A percentile compares a stretch with the other conserved stretches of the same genome.
These are phyloP conservation scores for Athripsodes cinereus DNA, from an alignment of 2,888 invertebrate genomes.

Conservation along the genomic window DNA sequence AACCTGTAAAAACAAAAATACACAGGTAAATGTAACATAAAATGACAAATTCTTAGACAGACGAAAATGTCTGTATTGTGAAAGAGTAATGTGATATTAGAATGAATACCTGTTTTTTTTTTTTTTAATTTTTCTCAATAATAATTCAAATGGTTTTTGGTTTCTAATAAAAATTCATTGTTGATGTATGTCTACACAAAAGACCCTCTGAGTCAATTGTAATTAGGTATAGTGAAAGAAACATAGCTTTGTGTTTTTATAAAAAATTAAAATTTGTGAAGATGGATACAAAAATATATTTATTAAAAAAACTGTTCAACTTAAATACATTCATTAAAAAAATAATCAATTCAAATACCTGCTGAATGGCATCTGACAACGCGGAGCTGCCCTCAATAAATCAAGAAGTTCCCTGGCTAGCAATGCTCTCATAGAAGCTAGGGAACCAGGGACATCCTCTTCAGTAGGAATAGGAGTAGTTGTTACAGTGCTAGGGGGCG, in stretches of 20 bases:
- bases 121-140: not conserved
- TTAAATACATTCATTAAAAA: not conserved
- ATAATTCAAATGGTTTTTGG: too few relatives aligned
- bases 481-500: slow-evolving; percentile 4
- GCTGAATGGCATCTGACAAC: slow-evolving; percentile 69
- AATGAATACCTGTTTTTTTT: too few relatives aligned
- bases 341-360: slow-evolving; percentile 34
- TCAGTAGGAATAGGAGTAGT: slow-evolving; percentile 12
- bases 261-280: too few relatives aligned
- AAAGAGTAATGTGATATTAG: not conserved
- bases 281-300: too few relatives aligned
- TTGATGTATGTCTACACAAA: too few relatives aligned
- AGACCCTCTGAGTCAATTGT: too few relatives aligned
- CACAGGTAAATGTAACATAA: too few relatives aligned
- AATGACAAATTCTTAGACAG: too few relatives aligned
- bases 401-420: slow-evolving; percentile 86
- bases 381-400: slow-evolving; percentile 71
- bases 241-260: too few relatives aligned
- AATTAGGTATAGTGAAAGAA: too few relatives aligned
- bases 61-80: not conserved
- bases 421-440: slow-evolving; percentile 68
- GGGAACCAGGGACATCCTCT: slow-evolving; percentile 30
- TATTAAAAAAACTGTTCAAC: too few relatives aligned
- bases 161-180: too few relatives aligned
- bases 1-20: slow-evolving; percentile 50